These are phyloP conservation scores for Panzeria rudis DNA, from an alignment of 2,888 invertebrate genomes.

Conservation along the genomic window DNA sequence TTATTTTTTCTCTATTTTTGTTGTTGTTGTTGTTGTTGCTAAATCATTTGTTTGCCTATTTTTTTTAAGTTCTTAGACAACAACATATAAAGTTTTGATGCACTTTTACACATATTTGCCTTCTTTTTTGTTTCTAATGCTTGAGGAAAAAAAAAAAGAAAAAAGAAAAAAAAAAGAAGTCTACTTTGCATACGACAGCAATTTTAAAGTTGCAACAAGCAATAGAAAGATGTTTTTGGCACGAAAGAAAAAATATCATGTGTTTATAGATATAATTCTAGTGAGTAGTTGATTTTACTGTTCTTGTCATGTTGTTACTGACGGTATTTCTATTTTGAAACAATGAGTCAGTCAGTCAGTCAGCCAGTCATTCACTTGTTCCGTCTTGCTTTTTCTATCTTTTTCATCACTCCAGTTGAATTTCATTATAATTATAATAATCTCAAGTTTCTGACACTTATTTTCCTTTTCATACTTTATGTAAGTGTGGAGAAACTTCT, in stretches of 20 bases:
- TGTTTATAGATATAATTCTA: neutral
- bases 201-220: constrained; percentile 36
- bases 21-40: too few species aligned
- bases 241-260: constrained; percentile 1
- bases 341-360: constrained; percentile 33
- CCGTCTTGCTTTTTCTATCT: neutral
- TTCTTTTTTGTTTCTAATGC: constrained; percentile 19
- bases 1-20: constrained; percentile 2
- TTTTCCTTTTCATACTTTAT: constrained; percentile 25
- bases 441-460: constrained; percentile 48
- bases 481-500: constrained; percentile 5
- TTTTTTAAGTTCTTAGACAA: neutral
- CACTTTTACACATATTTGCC: constrained; percentile 62
- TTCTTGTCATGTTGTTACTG: constrained; percentile 22
- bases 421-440: constrained; percentile 46
- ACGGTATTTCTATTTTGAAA: constrained; percentile 29
- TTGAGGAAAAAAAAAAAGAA: constrained; percentile 32
- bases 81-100: constrained; percentile 55
- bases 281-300: constrained; percentile 21
- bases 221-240: constrained; percentile 38
- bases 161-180: too few species aligned
- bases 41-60: constrained; percentile 47
- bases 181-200: constrained; percentile 43
- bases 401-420: constrained; percentile 39
- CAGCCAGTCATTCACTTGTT: constrained; percentile 16